Conservation (phyloP, 2,888 invertebrate genomes). For the Magallana nippona region DNA sequence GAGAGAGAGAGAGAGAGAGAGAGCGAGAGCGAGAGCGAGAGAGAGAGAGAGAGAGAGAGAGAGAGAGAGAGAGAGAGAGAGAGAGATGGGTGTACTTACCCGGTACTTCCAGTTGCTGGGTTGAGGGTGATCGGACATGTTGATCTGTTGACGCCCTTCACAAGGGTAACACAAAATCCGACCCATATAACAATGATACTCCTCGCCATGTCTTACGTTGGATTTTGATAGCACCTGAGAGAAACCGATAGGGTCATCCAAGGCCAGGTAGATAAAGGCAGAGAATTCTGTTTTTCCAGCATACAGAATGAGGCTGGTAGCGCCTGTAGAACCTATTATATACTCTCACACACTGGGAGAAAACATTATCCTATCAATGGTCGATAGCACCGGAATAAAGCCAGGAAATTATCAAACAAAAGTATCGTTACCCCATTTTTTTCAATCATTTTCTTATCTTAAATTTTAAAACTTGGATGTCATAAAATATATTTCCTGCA, state of each 20-base stretch:
- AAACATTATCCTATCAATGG: not conserved
- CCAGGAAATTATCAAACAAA: not conserved
- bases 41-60: constrained; percentile 30
- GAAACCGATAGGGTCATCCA: not conserved
- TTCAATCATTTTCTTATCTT: too few species aligned
- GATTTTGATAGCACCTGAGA: not conserved
- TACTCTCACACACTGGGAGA: not conserved
- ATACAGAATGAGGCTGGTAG: not conserved
- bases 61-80: constrained; percentile 39
- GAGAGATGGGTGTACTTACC: constrained; percentile 11
- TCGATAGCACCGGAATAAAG: not conserved
- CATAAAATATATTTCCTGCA: too few species aligned
- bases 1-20: constrained; percentile 39
- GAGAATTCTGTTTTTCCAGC: not conserved
- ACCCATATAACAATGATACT: not conserved
- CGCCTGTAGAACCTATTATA: constrained; percentile 5
- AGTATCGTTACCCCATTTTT: too few species aligned
- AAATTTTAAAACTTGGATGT: too few species aligned
- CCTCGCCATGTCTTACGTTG: not conserved
- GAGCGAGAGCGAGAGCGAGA: not conserved
- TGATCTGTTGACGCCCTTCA: constrained; percentile 12
- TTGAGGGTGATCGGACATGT: not conserved
- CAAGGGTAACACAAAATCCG: not conserved
- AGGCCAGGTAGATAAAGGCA: constrained; percentile 2
- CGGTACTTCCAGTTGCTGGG: not conserved